Base-by-base conservation (phyloP, 2,113 vertebrate species). In the Lathamus discolor region DNA sequence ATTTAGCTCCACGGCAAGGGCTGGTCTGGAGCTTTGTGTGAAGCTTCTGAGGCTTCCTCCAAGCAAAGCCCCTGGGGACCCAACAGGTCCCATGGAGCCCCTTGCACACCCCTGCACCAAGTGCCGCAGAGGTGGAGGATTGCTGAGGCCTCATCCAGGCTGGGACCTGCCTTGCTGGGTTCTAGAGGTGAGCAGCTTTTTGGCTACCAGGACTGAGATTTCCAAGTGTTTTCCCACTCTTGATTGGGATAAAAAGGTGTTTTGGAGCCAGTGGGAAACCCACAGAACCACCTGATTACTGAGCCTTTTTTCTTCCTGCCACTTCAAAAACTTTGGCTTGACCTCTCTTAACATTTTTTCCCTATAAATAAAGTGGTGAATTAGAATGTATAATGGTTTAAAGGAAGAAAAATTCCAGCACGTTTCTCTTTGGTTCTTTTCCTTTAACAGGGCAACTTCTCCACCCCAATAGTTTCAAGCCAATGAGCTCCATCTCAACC, bases 151-250 rank as follows among this genome's bases (percentile, higher is more conserved):
- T 24, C 7, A 2, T 13, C 46, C 49, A 10, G 55, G 44, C 13
- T 35, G 63, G 35, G 75, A 44, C 16, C 44, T 68, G 68, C 8
- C 0, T 14, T 14, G 4, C 57, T 11, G 5, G 12, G 5, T 7
- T 16, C n/a, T 55, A 41, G 59, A 27, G 51, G 5, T 23, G 54
- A 13, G 82, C 9, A n/a, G 44, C 22, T n/a, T 27, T 44, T 31
- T 31, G 25, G 19, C 51, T 13, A 0, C 0, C 1, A 55, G 31
- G 22, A 11, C 4, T 11, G 74, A 51, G 46, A 33, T 31, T 79
- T 39, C 19, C 5, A 49, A 64, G 25, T 9, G 17, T 49, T 73
- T 51, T 48, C 46, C 27, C 0, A 0, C 7, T 55, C 28, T 35
- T 3, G 1, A 17, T 5, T 6, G 8, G 63, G 43, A 37, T 29